Base-by-base conservation (phyloP, 37 sponge, comb jelly and placozoan genomes). In the Spongia lamella region DNA sequence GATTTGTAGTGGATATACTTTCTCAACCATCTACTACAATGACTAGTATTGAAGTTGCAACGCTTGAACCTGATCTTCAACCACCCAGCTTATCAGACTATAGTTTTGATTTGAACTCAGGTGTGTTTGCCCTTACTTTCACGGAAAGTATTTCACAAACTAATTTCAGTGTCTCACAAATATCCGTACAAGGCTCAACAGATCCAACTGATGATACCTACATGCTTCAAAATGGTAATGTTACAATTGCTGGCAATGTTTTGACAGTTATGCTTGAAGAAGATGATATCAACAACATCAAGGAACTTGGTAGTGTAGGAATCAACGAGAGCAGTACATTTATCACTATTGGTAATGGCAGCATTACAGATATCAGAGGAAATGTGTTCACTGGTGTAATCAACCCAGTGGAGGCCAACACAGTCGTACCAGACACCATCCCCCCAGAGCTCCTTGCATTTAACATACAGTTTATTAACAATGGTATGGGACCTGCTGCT, bases 51-150 rank as follows among this genome's bases (percentile, higher is more conserved):
- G 59, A 57, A 15, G 37, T 72, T 27, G 63, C 81, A 1, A 38
- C 47, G 0, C 38, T 90, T 1, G 53, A 38, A 31, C 63, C 79
- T 27, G 90, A 90, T 34, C 38, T 70, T 34, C 69, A 66, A 38
- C 78, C 86, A 31, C 90, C 90, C 25, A 15, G 25, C 1, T 58
- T 95, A 34, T 31, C 56, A 9, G 32, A 66, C 7, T 95, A 78
- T 69, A 66, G 59, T n/a, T 25, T 95, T 7, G 71, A 91, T 54
- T 68, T 88, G 84, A 88, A 95, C 72, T 78, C 53, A 76, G 96
- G 96, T 53, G 38, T 68, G 16, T 59, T 95, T 16, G 27, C 68
- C 31, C 50, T 95, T 25, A 91, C 85, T 16, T 95, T 95, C 71
- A 76, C 82, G 55, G 92, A 95, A 62, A 67, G 87, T 22, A 50